phyloP scores from a whole-genome alignment of 2,888 invertebrate genomes.

The Cyclophora albipunctata region DNA sequence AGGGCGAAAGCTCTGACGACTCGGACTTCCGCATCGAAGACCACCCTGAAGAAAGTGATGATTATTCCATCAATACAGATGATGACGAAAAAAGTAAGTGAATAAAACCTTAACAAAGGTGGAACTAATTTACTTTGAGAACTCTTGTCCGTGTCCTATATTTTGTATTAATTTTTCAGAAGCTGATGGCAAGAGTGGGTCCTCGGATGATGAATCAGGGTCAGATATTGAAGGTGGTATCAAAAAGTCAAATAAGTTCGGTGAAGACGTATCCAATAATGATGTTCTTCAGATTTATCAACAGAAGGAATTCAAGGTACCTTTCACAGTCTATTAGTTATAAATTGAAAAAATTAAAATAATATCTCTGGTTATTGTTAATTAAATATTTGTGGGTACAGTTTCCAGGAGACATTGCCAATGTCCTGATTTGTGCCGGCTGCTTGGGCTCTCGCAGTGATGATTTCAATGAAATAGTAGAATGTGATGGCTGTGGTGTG shows the following conservation, averaged over 20 bases:
- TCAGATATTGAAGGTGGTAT: conserved; percentile 55
- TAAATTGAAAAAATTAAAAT: too few relatives aligned
- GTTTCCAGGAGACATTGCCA: conserved; percentile 72
- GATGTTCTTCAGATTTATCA: conserved; percentile 60
- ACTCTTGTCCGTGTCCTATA: background rate
- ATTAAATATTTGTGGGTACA: conserved; percentile 19
- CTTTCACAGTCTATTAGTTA: background rate
- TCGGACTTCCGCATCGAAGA: conserved; percentile 95
- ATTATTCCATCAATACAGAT: conserved; percentile 81
- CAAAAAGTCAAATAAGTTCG: conserved; percentile 51
- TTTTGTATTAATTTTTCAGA: conserved; percentile 24
- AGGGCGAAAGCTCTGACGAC: conserved; percentile 95
- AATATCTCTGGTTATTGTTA: too few relatives aligned
- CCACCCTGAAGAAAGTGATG: conserved; percentile 86
- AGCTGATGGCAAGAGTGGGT: conserved; percentile 39
- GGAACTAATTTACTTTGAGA: too few relatives aligned
- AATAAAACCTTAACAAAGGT: background rate
- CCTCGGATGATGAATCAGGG: conserved; percentile 57
- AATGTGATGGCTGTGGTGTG: conserved; percentile 97
- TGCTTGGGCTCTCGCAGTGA: conserved; percentile 95
- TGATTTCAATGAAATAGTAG: conserved; percentile 96
- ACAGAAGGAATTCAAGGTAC: conserved; percentile 64
- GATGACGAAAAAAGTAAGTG: conserved; percentile 76
- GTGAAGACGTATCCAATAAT: conserved; percentile 46
- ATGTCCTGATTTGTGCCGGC: conserved; percentile 91